These are phyloP conservation scores for Catamblyrhynchus diadema DNA, from an alignment of 2,797 vertebrate species.

Conservation along the genomic window DNA sequence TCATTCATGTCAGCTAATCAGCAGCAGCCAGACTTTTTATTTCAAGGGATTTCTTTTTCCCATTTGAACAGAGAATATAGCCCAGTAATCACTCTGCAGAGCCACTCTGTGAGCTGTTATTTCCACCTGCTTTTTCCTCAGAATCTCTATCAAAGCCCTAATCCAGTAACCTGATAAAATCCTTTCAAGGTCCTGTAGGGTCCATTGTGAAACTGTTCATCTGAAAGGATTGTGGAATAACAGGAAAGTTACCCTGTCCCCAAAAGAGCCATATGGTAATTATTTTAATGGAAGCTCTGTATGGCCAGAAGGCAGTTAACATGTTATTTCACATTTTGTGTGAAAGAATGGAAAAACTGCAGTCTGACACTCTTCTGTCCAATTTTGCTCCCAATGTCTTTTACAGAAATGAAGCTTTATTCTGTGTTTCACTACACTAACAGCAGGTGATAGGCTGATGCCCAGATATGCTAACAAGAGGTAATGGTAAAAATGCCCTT, in stretches of 20 bases:
- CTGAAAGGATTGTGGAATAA: conserved; percentile 37
- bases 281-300: conserved; percentile 57
- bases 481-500: neutral
- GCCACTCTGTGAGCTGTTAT: conserved; percentile 4
- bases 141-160: conserved; percentile 44
- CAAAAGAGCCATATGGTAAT: conserved; percentile 56
- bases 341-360: conserved; percentile 55
- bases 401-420: conserved; percentile 28
- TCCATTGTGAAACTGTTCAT: conserved; percentile 44
- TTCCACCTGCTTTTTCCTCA: conserved; percentile 51
- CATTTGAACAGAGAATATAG: conserved; percentile 46
- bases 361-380: conserved; percentile 52
- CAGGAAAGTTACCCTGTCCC: conserved; percentile 22
- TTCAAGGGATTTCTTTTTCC: conserved; percentile 65
- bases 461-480: conserved; percentile 3
- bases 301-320: conserved; percentile 58
- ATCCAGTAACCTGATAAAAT: conserved; percentile 55
- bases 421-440: conserved; percentile 33
- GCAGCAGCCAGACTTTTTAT: conserved; percentile 59
- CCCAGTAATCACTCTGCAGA: conserved; percentile 40
- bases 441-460: conserved; percentile 34
- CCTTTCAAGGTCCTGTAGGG: conserved; percentile 39
- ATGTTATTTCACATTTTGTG: conserved; percentile 51
- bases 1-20: conserved; percentile 62
- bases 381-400: conserved; percentile 28